Conservation (phyloP, 1,140 invertebrate species). For the Monomorium pharaonis region DNA sequence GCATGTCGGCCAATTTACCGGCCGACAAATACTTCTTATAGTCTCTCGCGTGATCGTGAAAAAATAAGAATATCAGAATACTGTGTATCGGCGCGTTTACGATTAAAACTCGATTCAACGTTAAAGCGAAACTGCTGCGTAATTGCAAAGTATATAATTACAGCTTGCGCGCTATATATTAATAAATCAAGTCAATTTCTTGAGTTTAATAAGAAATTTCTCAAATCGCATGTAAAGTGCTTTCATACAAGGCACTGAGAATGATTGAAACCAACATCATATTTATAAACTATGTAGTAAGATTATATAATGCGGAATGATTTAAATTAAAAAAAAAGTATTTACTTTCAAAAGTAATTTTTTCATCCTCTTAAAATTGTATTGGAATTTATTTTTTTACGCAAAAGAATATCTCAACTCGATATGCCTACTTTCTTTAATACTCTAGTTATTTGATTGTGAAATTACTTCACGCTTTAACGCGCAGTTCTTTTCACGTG, state of each 20-base stretch:
- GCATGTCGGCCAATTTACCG: conserved; percentile 67
- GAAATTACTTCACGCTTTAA: conserved; percentile 44
- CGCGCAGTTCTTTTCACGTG: background rate
- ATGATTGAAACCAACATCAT: background rate
- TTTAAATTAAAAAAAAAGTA: background rate
- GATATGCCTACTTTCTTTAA: background rate
- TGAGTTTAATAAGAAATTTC: background rate
- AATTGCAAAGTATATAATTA: conserved; percentile 34
- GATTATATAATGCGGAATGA: background rate
- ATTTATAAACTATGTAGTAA: background rate
- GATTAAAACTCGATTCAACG: background rate
- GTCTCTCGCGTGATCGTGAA: conserved; percentile 42
- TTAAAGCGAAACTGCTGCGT: conserved; percentile 15
- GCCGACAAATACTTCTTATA: conserved; percentile 51
- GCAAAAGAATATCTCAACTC: background rate
- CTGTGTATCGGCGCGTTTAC: background rate
- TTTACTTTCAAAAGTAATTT: conserved; percentile 6
- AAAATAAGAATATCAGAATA: conserved; percentile 10
- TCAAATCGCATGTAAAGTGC: background rate
- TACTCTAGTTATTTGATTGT: background rate
- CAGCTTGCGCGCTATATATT: conserved; percentile 30
- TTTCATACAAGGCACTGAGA: background rate
- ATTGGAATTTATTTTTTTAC: background rate
- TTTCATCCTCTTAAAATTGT: background rate
- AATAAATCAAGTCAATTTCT: background rate